A percentile compares a stretch with the other conserved stretches of the same genome.
Conservation (phyloP, 2,888 invertebrate genomes). For the Tubulanus polymorphus region DNA sequence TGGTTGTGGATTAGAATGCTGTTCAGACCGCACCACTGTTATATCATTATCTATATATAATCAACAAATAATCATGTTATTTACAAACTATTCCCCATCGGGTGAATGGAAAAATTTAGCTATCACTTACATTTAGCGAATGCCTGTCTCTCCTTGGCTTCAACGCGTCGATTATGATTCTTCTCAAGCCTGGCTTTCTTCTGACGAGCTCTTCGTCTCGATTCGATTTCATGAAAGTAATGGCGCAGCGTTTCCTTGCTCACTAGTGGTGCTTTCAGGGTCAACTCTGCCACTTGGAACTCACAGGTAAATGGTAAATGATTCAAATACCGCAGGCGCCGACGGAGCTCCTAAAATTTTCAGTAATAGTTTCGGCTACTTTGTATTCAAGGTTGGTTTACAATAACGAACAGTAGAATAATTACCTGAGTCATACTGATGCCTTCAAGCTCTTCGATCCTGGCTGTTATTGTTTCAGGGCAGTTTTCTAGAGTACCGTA, state of each 20-base stretch:
- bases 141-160: constrained; percentile 67
- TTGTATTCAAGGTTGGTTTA: too few species aligned
- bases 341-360: constrained; percentile 71
- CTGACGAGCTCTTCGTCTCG: constrained; percentile 67
- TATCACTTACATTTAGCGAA: constrained; percentile 59
- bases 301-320: constrained; percentile 88
- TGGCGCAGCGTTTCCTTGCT: constrained; percentile 64
- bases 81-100: background rate
- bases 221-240: constrained; percentile 67
- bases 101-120: background rate
- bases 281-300: constrained; percentile 85
- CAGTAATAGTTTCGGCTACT: too few species aligned
- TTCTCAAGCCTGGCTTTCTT: constrained; percentile 73
- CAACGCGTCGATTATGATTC: constrained; percentile 73
- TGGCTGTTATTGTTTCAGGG: constrained; percentile 69
- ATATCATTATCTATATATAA: too few species aligned
- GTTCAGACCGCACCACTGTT: too few species aligned
- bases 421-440: constrained; percentile 72
- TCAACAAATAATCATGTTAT: too few species aligned
- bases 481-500: constrained; percentile 78
- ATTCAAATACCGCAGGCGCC: constrained; percentile 69
- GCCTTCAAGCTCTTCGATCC: constrained; percentile 81
- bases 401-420: background rate
- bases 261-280: constrained; percentile 70
- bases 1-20: background rate